A percentile compares a stretch with the other conserved stretches of the same genome.
Conservation (phyloP, 2,888 invertebrate species). For the Eudemis profundana region DNA sequence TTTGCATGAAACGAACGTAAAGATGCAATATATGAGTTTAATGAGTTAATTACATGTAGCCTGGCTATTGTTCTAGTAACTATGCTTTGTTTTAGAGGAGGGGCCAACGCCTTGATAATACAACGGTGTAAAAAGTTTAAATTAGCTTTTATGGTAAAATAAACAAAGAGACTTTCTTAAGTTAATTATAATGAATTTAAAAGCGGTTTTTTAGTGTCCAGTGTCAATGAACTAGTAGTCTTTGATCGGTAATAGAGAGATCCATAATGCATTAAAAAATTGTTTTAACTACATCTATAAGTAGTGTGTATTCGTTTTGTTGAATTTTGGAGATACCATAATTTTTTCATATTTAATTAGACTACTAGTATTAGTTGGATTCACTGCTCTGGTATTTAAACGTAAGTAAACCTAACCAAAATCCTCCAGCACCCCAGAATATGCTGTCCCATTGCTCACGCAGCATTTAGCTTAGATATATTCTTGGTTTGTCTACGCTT, state of each 20-base stretch:
- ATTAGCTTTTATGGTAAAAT: conserved; percentile 16
- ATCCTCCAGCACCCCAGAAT: too few relatives aligned
- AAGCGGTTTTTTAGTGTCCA: neutral
- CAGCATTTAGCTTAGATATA: too few relatives aligned
- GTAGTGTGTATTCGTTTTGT: too few relatives aligned
- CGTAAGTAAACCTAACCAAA: too few relatives aligned
- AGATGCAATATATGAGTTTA: conserved; percentile 26
- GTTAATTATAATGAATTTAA: conserved; percentile 9
- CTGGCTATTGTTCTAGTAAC: conserved; percentile 29
- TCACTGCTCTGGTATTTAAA: too few relatives aligned
- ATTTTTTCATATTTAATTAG: too few relatives aligned
- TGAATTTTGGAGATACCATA: too few relatives aligned
- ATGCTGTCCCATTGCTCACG: too few relatives aligned
- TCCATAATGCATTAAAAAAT: too few relatives aligned
- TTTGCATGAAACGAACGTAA: conserved; percentile 21
- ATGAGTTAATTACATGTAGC: conserved; percentile 32
- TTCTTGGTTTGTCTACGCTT: too few relatives aligned
- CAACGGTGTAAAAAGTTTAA: conserved; percentile 28
- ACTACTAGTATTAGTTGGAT: too few relatives aligned
- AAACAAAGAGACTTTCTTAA: conserved; percentile 11
- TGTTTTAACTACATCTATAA: too few relatives aligned
- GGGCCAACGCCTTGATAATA: conserved; percentile 7
- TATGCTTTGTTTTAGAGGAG: conserved; percentile 21
- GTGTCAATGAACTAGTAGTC: neutral
- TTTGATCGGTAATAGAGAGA: neutral